Evolutionary conservation across 2,113 vertebrate species (phyloP), one percentile per base, ranked within the genome.

Genomic region (Thamnaconus septentrionalis): DNA sequence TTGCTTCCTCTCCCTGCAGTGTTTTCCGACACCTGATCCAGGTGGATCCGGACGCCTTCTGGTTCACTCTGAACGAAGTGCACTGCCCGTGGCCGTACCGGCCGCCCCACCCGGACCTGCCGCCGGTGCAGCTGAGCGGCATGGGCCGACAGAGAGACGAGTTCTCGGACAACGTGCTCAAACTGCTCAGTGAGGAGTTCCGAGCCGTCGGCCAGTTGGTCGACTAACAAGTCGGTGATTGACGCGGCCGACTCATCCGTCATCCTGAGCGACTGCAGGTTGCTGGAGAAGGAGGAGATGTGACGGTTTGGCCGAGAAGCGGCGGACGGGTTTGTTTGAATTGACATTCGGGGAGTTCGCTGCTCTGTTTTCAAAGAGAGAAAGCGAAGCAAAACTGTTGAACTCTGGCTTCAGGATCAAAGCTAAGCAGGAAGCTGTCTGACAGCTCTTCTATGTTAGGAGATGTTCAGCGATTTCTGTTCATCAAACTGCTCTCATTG

Each of bases 21-120:
- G 92, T 96, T 63, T 98, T 98, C 87, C 90, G 79, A 39, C 91
- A 92, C 59, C 41, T 98, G 69, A 93, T 93, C 89, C 89, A 84
- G 5, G 52, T 94, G 59, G 96, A 98, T 66, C 92, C 94, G 0
- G 97, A 99, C 69, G 56, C 84, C 12, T 85, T 91, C 56, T 99
- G 97, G 97, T 91, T 97, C 3, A 80, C 92, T 3, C 93, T 99
- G 65, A 92, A 73, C 0, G 90, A 94, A 71, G 71, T 92, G 10
- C 91, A 90, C 78, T 95, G 94, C 75, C 94, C 93, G 0, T 53
- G 40, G 4, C 11, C 1, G 2, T 89, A 89, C 31, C 3, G 68
- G 4, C 91, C 94, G 0, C 93, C 94, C 0, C 94, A 96, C 56
- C 11, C 59, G 1, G 90, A 91, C 85, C 94, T 99, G 46, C 84